Evolutionary conservation across 1,140 invertebrate genomes (phyloP), one percentile per base, ranked within the genome.

Genomic region (Temnothorax longispinosus): DNA sequence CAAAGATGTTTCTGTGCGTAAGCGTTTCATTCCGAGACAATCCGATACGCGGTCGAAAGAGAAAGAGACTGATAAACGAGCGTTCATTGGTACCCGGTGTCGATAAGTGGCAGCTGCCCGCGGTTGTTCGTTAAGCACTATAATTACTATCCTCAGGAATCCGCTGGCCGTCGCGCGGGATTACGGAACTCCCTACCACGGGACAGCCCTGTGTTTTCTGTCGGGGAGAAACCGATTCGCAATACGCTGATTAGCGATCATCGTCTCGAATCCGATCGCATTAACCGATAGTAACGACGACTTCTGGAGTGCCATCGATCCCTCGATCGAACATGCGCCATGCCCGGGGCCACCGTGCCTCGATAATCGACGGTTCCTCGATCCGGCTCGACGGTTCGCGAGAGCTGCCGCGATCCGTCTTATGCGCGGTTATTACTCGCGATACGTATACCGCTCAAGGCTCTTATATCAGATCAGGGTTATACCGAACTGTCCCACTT

Each of bases 241-340:
- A 41, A 85, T 85, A 64, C 62, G 71, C 58, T 52, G 72, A 85
- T 77, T 62, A 77, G 72, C 72, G 56, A 77, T 85, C 72, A 77
- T 85, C 81, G 72, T 85, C 21, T 80, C 60, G 82, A 78, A 85
- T 64, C 15, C 60, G 82, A 85, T 85, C 58, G 71, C 50, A 85
- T 77, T 85, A 85, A 78, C 21, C 56, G 80, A 84, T 75, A 84
- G 54, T 27, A 72, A 84, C 69, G 69, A 84, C 32, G 69, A 74
- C 41, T 84, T 71, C 78, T 56, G 80, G 69, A 84, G 13, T 60
- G 69, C 80, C 54, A 84, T 75, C 80, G 56, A 71, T 81, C 47
- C 38, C 10, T 44, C 64, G 78, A 60, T 81, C 80, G 54, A 44
- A 71, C 47, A 56, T 58, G 78, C 15, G 35, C 38, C 65, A 13